Evolutionary conservation across 2,797 vertebrate species (phyloP), one percentile per base, ranked within the genome.

Genomic region (Erithacus rubecula): DNA sequence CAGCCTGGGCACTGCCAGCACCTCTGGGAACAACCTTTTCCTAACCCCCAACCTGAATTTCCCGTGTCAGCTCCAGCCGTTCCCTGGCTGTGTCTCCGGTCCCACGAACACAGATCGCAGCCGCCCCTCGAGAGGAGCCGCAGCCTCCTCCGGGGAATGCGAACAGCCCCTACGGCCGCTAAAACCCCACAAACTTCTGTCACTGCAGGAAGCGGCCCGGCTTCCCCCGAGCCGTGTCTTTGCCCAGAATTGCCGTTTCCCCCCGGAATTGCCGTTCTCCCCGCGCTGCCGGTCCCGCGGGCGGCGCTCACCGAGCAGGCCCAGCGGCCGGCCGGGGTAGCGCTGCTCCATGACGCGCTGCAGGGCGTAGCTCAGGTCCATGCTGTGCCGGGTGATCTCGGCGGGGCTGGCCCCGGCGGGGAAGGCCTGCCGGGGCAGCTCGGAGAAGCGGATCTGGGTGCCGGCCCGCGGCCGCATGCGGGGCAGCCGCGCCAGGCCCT

Each of bases 341-440:
- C 98, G 97, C 81, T 96, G 98, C 94, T 97, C 95, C 37, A 99
- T 97, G 70, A 99, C 93, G 1, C 93, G 96, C 85, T 99, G 98
- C 43, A 99, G 97, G 5, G 98, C 98, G 6, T 99, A 99, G 96
- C 98, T 99, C 37, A 98, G 97, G 96, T 99, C 99, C 98, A 99
- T 97, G 97, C 98, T 99, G 91, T 98, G 99, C 96, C 98, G 97
- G 11, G 99, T 99, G 81, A 99, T 98, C 97, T 99, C 98, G 5
- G 98, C 98, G 0, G 99, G 99, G 0, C 98, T 99, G 10, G 99
- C 99, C 3, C 99, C 99, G 0, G 97, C 97, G 3, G 99, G 99
- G 96, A 98, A 99, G 67, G 95, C 98, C 97, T 98, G 98, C 56
- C 97, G 74, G 12, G 99, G 99, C 92, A 99, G 97, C 64, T 96